A percentile compares a stretch with the other conserved stretches of the same genome.
Evolutionary conservation across 2,113 vertebrate species (phyloP).

Genomic region (Leptodactylus fuscus): DNA sequence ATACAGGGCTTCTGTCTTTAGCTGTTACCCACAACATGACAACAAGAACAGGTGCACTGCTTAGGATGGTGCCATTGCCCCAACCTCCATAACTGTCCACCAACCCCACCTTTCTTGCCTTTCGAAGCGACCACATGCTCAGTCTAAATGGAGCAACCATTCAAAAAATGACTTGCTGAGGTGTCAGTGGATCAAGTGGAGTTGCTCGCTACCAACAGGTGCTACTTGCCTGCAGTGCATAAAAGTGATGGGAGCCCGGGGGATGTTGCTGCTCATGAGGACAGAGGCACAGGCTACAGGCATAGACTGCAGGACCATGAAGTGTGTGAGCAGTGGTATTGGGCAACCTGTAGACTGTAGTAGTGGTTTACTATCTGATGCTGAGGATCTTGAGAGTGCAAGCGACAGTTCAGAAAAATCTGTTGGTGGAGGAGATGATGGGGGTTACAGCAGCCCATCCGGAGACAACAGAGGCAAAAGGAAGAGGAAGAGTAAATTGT

Average conservation of each 20-base stretch:
- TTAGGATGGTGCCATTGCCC: constrained; percentile 45
- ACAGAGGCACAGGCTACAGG: constrained; percentile 30
- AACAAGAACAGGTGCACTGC: constrained; percentile 73
- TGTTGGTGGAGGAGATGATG: constrained; percentile 66
- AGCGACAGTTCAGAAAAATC: constrained; percentile 75
- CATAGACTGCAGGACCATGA: constrained; percentile 69
- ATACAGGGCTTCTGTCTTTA: constrained; percentile 48
- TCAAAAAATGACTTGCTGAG: constrained; percentile 77
- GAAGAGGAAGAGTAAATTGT: constrained; percentile 63
- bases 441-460: constrained; percentile 51
- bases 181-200: constrained; percentile 69
- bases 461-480: constrained; percentile 60
- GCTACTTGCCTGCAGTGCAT: constrained; percentile 65
- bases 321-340: constrained; percentile 70
- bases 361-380: constrained; percentile 70
- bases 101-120: constrained; percentile 78
- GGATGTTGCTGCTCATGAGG: constrained; percentile 52
- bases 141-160: constrained; percentile 80
- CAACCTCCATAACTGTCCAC: constrained; percentile 42
- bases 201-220: constrained; percentile 61
- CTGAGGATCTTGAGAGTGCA: constrained; percentile 75
- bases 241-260: constrained; percentile 67
- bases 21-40: constrained; percentile 55
- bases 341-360: constrained; percentile 64
- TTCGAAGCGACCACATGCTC: constrained; percentile 68